A percentile compares a stretch with the other conserved stretches of the same genome.
Evolutionary conservation across 2,888 invertebrate species (phyloP).

Genomic region (Andricus quercusramuli): DNA sequence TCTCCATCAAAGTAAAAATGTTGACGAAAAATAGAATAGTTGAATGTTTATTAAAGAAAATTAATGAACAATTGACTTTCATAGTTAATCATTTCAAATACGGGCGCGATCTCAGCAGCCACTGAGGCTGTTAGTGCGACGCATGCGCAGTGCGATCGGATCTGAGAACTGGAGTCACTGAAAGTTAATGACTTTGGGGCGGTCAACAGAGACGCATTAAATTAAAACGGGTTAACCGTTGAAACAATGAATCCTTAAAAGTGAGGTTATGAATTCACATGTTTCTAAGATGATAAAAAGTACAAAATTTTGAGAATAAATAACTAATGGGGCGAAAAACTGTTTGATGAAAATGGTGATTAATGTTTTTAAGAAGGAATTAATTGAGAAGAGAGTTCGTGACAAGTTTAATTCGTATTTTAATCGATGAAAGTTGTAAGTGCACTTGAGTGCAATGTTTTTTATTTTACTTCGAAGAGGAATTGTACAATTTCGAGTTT

Average conservation of each 20-base stretch:
- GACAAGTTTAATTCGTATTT: background rate
- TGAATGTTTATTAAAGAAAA: no score
- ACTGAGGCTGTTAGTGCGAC: no score
- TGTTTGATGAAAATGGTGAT: background rate
- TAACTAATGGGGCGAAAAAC: background rate
- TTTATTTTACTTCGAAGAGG: slow-evolving; percentile 6
- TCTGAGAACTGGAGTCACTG: no score
- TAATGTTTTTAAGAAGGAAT: background rate
- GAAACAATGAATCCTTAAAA: background rate
- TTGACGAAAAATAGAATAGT: no score
- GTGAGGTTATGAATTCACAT: background rate
- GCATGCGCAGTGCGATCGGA: no score
- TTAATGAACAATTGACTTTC: no score
- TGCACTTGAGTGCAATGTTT: slow-evolving; percentile 9
- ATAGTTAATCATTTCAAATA: no score
- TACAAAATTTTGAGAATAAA: background rate
- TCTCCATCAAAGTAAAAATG: no score
- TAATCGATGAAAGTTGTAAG: background rate
- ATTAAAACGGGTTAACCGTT: no score
- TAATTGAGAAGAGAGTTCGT: background rate
- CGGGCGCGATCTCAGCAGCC: no score
- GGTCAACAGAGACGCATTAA: no score
- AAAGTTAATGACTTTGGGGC: no score
- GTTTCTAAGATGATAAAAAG: background rate
- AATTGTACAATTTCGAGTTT: background rate